Percentiles rank a stretch among this genome's conserved stretches.
Evolutionary conservation across 2,113 vertebrate genomes (phyloP).

Genomic region (Callopanchax toddi): DNA sequence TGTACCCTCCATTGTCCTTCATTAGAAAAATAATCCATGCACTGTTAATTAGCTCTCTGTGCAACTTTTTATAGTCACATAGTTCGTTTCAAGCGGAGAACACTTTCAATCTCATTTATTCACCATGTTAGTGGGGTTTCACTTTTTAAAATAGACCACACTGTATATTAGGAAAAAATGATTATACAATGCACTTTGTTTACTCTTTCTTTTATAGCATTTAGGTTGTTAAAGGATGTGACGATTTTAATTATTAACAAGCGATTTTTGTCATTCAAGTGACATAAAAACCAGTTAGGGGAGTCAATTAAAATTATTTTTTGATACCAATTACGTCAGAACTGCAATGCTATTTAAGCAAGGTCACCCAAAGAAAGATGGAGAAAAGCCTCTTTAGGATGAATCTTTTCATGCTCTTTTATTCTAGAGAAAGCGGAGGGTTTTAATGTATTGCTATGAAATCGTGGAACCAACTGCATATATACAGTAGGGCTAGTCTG

Average conservation of each 20-base stretch:
- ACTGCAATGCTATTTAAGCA: not conserved
- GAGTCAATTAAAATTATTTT: no score
- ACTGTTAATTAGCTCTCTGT: constrained; percentile 23
- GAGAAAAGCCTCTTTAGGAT: not conserved
- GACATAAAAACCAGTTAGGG: not conserved
- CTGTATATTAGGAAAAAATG: no score
- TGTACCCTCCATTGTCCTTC: constrained; percentile 10
- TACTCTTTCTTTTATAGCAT: no score
- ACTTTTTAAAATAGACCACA: not conserved
- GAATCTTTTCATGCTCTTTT: not conserved
- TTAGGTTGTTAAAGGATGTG: not conserved
- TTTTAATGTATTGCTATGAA: not conserved
- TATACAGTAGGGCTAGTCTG: no score
- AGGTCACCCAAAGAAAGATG: not conserved
- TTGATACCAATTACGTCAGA: not conserved
- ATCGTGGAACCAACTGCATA: no score
- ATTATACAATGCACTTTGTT: no score
- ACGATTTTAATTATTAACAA: not conserved
- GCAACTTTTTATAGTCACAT: not conserved
- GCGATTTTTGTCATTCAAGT: not conserved
- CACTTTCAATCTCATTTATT: not conserved
- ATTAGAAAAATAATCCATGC: constrained; percentile 20
- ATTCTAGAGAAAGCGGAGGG: no score
- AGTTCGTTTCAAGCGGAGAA: not conserved
- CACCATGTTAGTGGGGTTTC: not conserved